These are phyloP conservation scores for Gnathonemus echidnorhynchus DNA, from an alignment of 2,113 vertebrate species.

Conservation along the genomic window DNA sequence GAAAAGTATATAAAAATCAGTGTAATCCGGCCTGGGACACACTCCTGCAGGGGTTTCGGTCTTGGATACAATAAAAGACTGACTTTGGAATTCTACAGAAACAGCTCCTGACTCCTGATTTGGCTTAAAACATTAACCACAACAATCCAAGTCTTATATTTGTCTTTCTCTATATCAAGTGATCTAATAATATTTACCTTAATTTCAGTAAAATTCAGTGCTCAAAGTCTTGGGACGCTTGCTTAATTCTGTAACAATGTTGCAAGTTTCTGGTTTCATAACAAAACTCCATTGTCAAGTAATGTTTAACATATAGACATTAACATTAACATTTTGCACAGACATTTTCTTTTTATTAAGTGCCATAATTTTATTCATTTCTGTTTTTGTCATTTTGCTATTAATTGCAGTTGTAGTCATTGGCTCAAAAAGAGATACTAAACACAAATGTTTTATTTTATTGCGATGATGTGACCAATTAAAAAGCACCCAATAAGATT, in stretches of 20 bases:
- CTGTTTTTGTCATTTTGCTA: too few relatives aligned
- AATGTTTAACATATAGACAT: too few relatives aligned
- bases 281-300: background rate
- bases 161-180: background rate
- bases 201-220: background rate
- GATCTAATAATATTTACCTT: background rate
- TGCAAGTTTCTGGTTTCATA: too few relatives aligned
- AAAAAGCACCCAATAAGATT: too few relatives aligned
- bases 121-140: background rate
- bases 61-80: background rate
- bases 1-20: background rate
- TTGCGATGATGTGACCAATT: too few relatives aligned
- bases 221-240: background rate
- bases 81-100: background rate
- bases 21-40: background rate
- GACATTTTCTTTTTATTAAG: background rate
- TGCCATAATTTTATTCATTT: too few relatives aligned
- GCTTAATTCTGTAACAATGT: too few relatives aligned
- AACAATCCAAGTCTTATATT: background rate
- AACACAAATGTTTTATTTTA: too few relatives aligned
- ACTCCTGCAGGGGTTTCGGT: background rate
- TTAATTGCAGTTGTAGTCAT: too few relatives aligned
- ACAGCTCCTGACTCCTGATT: background rate
- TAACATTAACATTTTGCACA: background rate
- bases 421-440: too few relatives aligned